These are phyloP conservation scores for human DNA, from an alignment of 2,113 vertebrate species.

Conservation along the genomic window GRCh38 chr14:79368001-79368500, in stretches of 20 bases:
- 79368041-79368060: neutral
- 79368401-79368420: constrained; percentile 19
- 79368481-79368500: neutral
- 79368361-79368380: neutral
- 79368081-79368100: neutral
- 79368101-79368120: neutral
- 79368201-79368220: neutral
- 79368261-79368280: neutral
- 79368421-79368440: constrained; percentile 40
- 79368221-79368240: too few relatives aligned
- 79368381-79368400: neutral
- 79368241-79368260: neutral
- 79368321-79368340: constrained; percentile 20
- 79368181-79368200: neutral
- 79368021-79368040: too few relatives aligned
- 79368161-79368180: neutral
- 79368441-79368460: neutral
- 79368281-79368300: neutral
- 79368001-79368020: neutral
- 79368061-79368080: neutral
- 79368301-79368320: neutral
- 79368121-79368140: neutral
- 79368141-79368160: neutral
- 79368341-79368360: constrained; percentile 41
- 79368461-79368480: constrained; percentile 27